Evolutionary conservation across 2,113 vertebrate genomes (phyloP).

Genomic region (Rhinolophus sinicus): DNA sequence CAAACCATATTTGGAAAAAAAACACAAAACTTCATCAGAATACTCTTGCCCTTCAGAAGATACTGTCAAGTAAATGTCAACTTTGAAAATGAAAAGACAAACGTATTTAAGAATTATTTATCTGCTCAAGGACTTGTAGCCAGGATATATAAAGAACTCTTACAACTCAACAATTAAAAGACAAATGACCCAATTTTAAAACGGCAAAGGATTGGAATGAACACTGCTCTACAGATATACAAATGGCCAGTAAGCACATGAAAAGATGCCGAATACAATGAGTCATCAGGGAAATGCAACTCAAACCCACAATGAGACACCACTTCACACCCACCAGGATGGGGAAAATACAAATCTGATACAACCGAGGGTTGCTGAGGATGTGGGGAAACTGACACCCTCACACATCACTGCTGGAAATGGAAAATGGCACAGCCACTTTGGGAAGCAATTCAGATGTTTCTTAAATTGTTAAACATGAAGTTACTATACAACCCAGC

Average conservation of each 20-base stretch:
- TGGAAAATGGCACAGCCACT: neutral
- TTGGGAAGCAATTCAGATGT: neutral
- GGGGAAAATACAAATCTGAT: neutral
- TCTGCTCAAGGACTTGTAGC: neutral
- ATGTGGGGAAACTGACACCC: neutral
- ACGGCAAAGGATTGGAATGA: no score
- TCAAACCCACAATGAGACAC: neutral
- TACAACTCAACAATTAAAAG: neutral
- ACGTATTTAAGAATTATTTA: neutral
- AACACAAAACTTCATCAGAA: neutral
- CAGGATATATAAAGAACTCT: neutral
- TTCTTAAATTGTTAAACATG: neutral
- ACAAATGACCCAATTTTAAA: neutral
- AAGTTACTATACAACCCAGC: neutral
- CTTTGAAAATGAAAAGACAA: neutral
- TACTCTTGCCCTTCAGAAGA: neutral
- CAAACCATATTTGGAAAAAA: neutral
- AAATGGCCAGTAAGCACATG: neutral
- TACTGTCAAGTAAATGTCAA: neutral
- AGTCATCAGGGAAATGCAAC: neutral
- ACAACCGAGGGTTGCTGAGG: no score
- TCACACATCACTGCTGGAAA: neutral
- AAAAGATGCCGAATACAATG: neutral
- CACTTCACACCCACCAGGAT: neutral
- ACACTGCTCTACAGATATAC: neutral